phyloP scores from a whole-genome alignment of 2,113 vertebrate species.

The Psophia crepitans region DNA sequence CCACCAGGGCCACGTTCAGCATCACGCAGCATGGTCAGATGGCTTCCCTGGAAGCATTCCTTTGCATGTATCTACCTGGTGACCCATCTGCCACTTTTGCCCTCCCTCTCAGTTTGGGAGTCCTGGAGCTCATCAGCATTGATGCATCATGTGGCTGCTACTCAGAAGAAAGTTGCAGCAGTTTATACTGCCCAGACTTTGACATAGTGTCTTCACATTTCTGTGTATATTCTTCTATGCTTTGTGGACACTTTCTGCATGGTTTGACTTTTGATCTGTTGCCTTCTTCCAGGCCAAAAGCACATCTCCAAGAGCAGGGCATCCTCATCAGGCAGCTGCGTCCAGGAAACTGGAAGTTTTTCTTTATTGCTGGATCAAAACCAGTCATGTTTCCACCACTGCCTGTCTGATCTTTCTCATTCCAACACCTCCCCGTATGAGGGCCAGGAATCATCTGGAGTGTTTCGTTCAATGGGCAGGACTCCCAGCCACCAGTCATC shows the following conservation, averaged over 20 bases:
- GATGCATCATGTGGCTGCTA: neutral
- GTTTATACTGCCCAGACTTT: neutral
- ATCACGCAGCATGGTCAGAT: neutral
- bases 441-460: neutral
- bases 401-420: neutral
- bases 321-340: neutral
- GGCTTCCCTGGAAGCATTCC: neutral
- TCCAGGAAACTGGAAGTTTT: neutral
- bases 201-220: neutral
- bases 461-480: neutral
- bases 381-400: neutral
- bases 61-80: neutral
- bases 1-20: neutral
- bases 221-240: accelerated
- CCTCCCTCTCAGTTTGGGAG: neutral
- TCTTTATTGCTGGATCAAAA: neutral
- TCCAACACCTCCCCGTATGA: neutral
- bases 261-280: neutral
- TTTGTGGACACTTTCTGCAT: neutral
- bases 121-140: neutral
- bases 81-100: neutral
- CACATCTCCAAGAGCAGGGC: neutral
- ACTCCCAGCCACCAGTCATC: neutral
- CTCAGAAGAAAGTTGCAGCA: neutral
- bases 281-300: neutral